A percentile compares a stretch with the other conserved stretches of the same genome.
phyloP scores from a whole-genome alignment of 2,888 invertebrate genomes.

The Rotaria magnacalcarata region DNA sequence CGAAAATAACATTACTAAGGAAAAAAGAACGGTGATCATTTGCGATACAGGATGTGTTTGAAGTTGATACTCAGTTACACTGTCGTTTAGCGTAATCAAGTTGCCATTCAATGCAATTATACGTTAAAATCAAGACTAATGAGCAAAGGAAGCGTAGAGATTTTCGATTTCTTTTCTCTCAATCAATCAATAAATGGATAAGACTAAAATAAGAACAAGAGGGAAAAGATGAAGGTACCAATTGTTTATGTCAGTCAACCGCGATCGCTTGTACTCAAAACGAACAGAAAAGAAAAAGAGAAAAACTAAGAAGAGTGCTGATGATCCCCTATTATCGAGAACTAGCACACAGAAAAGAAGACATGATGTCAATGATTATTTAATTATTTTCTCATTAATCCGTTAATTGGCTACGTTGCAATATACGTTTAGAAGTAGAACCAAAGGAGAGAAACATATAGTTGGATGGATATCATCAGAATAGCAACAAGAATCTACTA shows the following conservation, averaged over 20 bases:
- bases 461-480: not conserved
- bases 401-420: slow-evolving; percentile 11
- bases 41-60: not conserved
- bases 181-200: not conserved
- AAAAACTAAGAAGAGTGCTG: not conserved
- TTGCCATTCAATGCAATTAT: not conserved
- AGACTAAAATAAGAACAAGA: not conserved
- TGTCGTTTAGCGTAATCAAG: not conserved
- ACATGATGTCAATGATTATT: slow-evolving; percentile 7
- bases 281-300: not conserved
- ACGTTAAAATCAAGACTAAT: not conserved
- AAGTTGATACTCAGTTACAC: not conserved
- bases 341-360: not conserved
- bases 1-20: not conserved
- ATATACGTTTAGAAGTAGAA: not conserved
- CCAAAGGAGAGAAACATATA: not conserved
- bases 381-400: slow-evolving; percentile 31
- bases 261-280: not conserved
- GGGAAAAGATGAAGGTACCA: not conserved
- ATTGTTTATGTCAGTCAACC: slow-evolving; percentile 36
- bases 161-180: too few species aligned
- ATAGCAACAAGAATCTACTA: not conserved
- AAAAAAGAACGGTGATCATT: not conserved
- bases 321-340: slow-evolving; percentile 1
- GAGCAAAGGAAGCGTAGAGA: not conserved